Base-by-base conservation (phyloP, 2,797 vertebrate genomes). In the Diplodus sargus region DNA sequence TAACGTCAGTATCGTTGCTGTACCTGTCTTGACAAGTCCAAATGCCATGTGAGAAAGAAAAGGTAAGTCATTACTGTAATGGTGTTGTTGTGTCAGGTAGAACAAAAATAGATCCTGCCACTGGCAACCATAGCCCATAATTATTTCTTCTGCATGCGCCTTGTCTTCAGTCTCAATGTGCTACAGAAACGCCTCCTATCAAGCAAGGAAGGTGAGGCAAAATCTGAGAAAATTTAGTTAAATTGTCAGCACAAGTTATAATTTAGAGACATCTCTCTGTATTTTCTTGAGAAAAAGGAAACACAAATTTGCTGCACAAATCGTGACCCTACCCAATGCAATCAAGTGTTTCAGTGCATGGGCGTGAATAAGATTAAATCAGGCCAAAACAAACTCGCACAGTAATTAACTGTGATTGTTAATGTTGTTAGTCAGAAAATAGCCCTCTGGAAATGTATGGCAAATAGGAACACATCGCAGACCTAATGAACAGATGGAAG, bases 361-460 rank as follows among this genome's bases (percentile, higher is more conserved):
- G 2, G 2, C 8, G 22, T 12, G 72, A 74, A 79, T 6, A 3
- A 49, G 43, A 80, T 81, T 59, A 67, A 65, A 76, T 10, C 12
- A 70, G 6, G 5, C 18, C 43, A 58, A 51, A 70, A 52, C 45
- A 77, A 69, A 63, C 53, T 39, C 5, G 45, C 9, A 10, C 11
- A 62, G 17, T 72, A 68, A 78, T 75, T 64, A 68, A 42, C 22
- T 22, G 12, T 25, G 13, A 74, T 69, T 78, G 45, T 76, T 60
- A 4, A 15, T 30, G 13, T 56, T 83, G 79, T 81, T 81, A 11
- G 16, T 71, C 54, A 64, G 4, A 72, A 53, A 34, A 78, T 53
- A 20, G 47, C 4, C 3, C 8, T 6, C 7, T 17, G 67, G 47
- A 78, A 83, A 66, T 43, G 11, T 15, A 57, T 22, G 3, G 63